Base-by-base conservation (phyloP, 2,113 vertebrate genomes). In the Austrofundulus limnaeus region DNA sequence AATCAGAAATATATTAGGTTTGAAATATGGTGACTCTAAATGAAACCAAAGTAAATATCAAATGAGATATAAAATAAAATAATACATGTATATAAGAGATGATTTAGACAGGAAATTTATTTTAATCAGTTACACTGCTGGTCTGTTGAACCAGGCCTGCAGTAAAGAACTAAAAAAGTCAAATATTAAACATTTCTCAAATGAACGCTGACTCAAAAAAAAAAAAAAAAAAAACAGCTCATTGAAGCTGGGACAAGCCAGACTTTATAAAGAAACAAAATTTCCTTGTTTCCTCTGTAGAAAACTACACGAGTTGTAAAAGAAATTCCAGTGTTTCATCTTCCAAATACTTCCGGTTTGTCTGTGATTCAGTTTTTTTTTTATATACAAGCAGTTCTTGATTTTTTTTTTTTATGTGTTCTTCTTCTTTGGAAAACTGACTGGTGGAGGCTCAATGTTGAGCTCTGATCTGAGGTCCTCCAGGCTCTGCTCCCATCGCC, bases 401-500 rank as follows among this genome's bases (percentile, higher is more conserved):
- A 17, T 8, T 4, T 24, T 34, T 21, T n/a, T 61, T 8, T 2
- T 41, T 80, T 46, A 72, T 20, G 48, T 59, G 16, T 46, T 56
- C 19, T 3, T 70, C 23, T 62, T 78, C 4, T 50, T 77, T 8
- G 49, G n/a, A 9, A 70, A 16, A 28, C 9, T 58, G 53, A 83
- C 19, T 1, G 91, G 95, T 0, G 94, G 94, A 0, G 91, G 89
- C 8, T 93, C 86, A 56, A 99, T 97, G 74, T 94, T 92, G 0
- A 99, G 92, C 82, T 98, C 95, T 17, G 87, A 83, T 62, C 94
- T 77, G 39, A 98, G 91, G 6, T 95, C 93, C 7, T 85, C 72
- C 19, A 99, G 79, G 2, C 81, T 87, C 89, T 98, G 96, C 43
- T 95, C 95, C 97, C 96, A 99, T 53, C 95, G 94, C 15, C 70